Percentiles rank a stretch among this genome's conserved stretches.
Conservation (phyloP, 2,888 invertebrate species). For the Leuctra nigra region DNA sequence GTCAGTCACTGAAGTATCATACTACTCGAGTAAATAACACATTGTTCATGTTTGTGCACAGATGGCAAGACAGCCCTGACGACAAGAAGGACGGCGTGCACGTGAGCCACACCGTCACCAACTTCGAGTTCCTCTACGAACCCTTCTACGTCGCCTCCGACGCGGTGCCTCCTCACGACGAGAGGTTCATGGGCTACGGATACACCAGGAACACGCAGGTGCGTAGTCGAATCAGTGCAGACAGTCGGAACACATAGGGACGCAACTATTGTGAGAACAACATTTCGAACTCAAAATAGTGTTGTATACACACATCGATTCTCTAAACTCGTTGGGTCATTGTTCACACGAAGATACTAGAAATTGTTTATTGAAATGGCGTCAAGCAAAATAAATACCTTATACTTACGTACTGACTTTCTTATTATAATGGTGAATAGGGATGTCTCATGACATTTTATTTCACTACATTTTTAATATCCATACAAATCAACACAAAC, state of each 20-base stretch:
- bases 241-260: background rate
- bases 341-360: too few species aligned
- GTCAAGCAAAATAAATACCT: too few species aligned
- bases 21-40: too few species aligned
- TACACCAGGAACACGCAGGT: constrained; percentile 91
- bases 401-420: too few species aligned
- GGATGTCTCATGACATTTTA: too few species aligned
- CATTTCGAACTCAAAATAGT: background rate
- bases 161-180: constrained; percentile 76
- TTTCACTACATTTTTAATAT: too few species aligned
- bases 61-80: constrained; percentile 50
- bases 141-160: constrained; percentile 85
- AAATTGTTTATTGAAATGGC: too few species aligned
- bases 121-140: constrained; percentile 75
- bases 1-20: too few species aligned
- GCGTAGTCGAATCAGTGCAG: constrained; percentile 28
- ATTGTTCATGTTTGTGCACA: too few species aligned
- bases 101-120: constrained; percentile 77
- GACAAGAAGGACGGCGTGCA: constrained; percentile 54
- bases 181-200: constrained; percentile 84
- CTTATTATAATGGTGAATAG: too few species aligned
- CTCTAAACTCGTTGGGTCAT: too few species aligned
- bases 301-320: constrained; percentile 1
- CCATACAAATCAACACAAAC: too few species aligned
- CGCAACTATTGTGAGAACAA: background rate